Evolutionary conservation across 2,113 vertebrate species (phyloP).

Genomic region (Lethenteron reissneri): DNA sequence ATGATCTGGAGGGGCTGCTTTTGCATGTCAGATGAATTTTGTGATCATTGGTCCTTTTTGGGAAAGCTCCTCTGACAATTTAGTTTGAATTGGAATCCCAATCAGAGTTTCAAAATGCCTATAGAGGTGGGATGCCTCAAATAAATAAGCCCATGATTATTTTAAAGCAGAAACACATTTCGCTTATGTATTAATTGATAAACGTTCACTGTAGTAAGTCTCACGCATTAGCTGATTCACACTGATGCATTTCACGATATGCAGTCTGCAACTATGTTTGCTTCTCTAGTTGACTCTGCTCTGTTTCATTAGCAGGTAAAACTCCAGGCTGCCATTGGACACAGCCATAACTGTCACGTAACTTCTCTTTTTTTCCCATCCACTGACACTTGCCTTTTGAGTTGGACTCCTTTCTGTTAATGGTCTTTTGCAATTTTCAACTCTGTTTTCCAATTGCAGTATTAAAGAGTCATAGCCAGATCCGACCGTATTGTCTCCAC

Average conservation of each 20-base stretch:
- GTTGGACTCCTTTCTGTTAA: not conserved
- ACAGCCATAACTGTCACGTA: slow-evolving; percentile 5
- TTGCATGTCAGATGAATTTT: slow-evolving; percentile 5
- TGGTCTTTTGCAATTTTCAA: slow-evolving; percentile 6
- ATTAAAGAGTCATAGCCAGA: slow-evolving; percentile 8
- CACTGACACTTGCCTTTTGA: too few relatives aligned
- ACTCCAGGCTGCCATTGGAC: slow-evolving; percentile 8
- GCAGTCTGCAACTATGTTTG: too few relatives aligned
- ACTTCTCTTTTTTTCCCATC: slow-evolving; percentile 2
- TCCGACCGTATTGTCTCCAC: slow-evolving; percentile 7
- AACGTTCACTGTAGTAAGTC: too few relatives aligned
- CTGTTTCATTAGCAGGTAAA: not conserved
- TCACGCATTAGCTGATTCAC: not conserved
- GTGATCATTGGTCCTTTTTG: slow-evolving; percentile 11
- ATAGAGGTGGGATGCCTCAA: slow-evolving; percentile 11
- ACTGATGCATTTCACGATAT: slow-evolving; percentile 7
- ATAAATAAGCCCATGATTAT: slow-evolving; percentile 7
- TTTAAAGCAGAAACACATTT: slow-evolving; percentile 5
- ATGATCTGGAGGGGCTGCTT: not conserved
- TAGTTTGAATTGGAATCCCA: slow-evolving; percentile 3
- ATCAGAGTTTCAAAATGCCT: slow-evolving; percentile 8
- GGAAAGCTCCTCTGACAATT: slow-evolving; percentile 3
- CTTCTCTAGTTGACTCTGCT: too few relatives aligned
- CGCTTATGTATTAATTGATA: too few relatives aligned
- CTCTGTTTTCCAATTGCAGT: slow-evolving; percentile 10